These are phyloP conservation scores for Sorex fumeus DNA, from an alignment of 2,113 vertebrate genomes.

Conservation along the genomic window DNA sequence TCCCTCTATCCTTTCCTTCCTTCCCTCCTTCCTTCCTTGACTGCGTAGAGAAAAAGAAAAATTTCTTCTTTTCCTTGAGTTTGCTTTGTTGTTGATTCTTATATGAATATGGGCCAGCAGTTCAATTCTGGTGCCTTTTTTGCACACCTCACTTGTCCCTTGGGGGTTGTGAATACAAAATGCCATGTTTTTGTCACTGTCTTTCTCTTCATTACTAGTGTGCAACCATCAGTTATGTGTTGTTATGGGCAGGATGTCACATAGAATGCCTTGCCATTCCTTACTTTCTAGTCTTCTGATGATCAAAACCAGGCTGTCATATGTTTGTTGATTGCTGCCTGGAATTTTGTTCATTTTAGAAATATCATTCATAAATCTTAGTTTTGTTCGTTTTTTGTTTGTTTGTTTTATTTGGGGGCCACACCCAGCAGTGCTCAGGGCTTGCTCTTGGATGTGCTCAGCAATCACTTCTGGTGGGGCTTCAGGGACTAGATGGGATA, in stretches of 20 bases:
- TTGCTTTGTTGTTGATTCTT: conserved; percentile 18
- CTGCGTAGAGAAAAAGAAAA: too few relatives aligned
- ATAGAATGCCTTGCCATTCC: background rate
- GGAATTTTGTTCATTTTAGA: background rate
- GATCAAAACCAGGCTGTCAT: background rate
- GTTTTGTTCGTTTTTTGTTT: too few relatives aligned
- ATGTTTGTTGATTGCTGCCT: background rate
- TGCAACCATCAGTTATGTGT: background rate
- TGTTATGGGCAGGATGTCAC: background rate
- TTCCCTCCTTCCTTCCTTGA: too few relatives aligned
- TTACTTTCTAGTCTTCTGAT: background rate
- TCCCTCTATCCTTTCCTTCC: too few relatives aligned
- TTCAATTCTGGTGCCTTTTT: background rate
- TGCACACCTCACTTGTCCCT: background rate
- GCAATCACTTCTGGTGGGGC: too few relatives aligned
- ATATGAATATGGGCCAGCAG: background rate
- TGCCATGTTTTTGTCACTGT: too few relatives aligned
- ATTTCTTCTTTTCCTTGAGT: background rate
- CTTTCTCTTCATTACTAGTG: background rate
- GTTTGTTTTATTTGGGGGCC: too few relatives aligned
- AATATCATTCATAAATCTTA: too few relatives aligned
- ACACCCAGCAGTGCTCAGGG: too few relatives aligned
- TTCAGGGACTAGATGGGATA: too few relatives aligned
- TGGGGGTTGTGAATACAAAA: background rate
- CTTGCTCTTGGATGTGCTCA: too few relatives aligned